These are phyloP conservation scores for Drosophila birchii DNA, from an alignment of 2,888 invertebrate species.

Conservation along the genomic window DNA sequence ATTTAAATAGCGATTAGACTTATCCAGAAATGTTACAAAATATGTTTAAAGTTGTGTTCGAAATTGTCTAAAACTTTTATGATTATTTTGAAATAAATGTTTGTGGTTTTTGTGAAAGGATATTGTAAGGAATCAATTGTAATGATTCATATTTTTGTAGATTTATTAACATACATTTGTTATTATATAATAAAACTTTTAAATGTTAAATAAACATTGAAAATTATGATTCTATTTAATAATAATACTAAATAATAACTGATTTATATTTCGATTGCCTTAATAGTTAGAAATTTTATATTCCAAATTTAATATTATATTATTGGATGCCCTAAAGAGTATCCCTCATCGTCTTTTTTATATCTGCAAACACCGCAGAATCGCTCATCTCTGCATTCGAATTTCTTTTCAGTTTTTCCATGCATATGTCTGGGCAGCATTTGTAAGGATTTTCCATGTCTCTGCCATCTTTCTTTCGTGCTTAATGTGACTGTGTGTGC, in stretches of 20 bases:
- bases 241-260: background rate
- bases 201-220: too few relatives aligned
- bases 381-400: slow-evolving; percentile 31
- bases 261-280: background rate
- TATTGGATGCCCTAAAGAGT: background rate
- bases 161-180: background rate
- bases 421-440: slow-evolving; percentile 71
- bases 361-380: slow-evolving; percentile 60
- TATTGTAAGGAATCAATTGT: background rate
- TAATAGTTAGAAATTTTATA: too few relatives aligned
- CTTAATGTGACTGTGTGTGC: slow-evolving; percentile 29
- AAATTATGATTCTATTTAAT: too few relatives aligned
- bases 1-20: background rate
- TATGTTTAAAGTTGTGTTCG: too few relatives aligned
- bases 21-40: too few relatives aligned
- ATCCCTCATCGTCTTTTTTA: slow-evolving; percentile 19
- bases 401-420: slow-evolving; percentile 43
- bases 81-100: background rate
- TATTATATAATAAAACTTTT: background rate
- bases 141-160: background rate
- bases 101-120: background rate
- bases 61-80: background rate
- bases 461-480: slow-evolving; percentile 35
- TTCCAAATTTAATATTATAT: background rate
- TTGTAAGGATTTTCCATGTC: slow-evolving; percentile 75